A percentile compares a stretch with the other conserved stretches of the same genome.
These are phyloP conservation scores for Bombus pascuorum DNA, from an alignment of 1,140 invertebrate species.

Conservation along the genomic window DNA sequence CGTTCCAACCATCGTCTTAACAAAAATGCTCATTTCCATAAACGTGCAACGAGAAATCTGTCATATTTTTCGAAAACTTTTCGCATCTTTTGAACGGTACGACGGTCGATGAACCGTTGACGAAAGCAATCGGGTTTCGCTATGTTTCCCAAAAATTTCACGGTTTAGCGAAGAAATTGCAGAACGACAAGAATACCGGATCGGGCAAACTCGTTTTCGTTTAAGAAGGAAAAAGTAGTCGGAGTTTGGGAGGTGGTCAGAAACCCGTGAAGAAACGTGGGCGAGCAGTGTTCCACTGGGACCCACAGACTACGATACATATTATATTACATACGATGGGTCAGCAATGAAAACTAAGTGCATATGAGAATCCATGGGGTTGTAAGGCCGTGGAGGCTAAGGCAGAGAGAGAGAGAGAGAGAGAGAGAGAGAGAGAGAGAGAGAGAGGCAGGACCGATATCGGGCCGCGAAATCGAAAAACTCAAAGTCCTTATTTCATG, in stretches of 20 bases:
- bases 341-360: slow-evolving; percentile 82
- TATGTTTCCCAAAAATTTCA: neutral
- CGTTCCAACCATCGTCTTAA: neutral
- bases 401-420: neutral
- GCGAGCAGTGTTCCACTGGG: slow-evolving; percentile 74
- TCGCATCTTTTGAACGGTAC: too few species aligned
- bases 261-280: slow-evolving; percentile 60
- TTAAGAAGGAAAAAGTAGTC: slow-evolving; percentile 52
- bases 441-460: slow-evolving; percentile 23
- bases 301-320: slow-evolving; percentile 79
- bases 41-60: too few species aligned
- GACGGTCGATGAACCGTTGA: too few species aligned
- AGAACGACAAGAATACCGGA: slow-evolving; percentile 24
- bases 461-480: slow-evolving; percentile 55
- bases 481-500: slow-evolving; percentile 37
- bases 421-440: neutral
- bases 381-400: slow-evolving; percentile 46
- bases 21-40: too few species aligned
- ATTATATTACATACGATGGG: slow-evolving; percentile 80
- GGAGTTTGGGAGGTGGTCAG: slow-evolving; percentile 54
- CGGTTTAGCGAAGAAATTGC: slow-evolving; percentile 20
- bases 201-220: slow-evolving; percentile 58
- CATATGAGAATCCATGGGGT: slow-evolving; percentile 82
- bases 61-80: too few species aligned
- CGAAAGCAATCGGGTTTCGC: too few species aligned